phyloP scores from a whole-genome alignment of 2,113 vertebrate genomes.

The Ammodytes dubius region DNA sequence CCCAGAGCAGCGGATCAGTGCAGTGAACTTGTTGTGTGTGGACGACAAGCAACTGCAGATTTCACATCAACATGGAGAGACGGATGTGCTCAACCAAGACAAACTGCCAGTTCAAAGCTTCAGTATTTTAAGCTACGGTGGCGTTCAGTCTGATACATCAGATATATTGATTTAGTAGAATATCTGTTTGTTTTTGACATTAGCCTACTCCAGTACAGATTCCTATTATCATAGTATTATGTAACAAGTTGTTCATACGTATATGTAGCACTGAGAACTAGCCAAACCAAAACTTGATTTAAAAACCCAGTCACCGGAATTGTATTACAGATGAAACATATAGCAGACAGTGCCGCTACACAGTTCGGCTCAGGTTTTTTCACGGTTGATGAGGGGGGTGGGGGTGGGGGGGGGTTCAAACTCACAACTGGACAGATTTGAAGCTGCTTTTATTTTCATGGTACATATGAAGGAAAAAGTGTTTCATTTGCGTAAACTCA shows the following conservation, averaged over 20 bases:
- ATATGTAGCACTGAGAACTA: constrained; percentile 74
- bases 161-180: constrained; percentile 10
- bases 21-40: constrained; percentile 55
- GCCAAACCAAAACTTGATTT: constrained; percentile 46
- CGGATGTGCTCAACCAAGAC: constrained; percentile 52
- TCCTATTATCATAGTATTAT: constrained; percentile 49
- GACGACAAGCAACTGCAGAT: constrained; percentile 44
- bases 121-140: constrained; percentile 29
- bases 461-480: background rate
- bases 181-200: constrained; percentile 42
- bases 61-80: constrained; percentile 63
- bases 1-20: constrained; percentile 56
- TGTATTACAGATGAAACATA: constrained; percentile 26
- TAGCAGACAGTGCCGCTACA: constrained; percentile 3
- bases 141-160: constrained; percentile 11
- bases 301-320: constrained; percentile 9
- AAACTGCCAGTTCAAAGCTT: constrained; percentile 28
- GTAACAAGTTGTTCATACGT: constrained; percentile 22
- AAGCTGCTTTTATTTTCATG: constrained; percentile 32
- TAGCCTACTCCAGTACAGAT: background rate
- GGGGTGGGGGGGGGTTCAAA: background rate
- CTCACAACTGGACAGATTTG: background rate
- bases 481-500: background rate
- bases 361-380: constrained; percentile 56
- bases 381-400: background rate